Conservation (phyloP, 2,113 vertebrate genomes). For the Lutjanus erythropterus region DNA sequence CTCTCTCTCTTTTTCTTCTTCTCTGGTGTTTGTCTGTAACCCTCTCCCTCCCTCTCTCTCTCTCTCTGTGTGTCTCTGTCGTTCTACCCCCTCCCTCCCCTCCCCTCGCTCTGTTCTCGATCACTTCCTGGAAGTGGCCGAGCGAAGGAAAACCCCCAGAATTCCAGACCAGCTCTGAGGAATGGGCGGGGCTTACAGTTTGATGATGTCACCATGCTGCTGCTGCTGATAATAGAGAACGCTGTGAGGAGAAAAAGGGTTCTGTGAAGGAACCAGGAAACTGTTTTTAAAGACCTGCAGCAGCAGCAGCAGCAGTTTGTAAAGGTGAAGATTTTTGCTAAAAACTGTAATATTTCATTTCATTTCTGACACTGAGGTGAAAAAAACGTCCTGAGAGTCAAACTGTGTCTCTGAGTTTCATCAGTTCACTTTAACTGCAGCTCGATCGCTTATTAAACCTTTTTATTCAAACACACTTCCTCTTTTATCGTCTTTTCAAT, state of each 20-base stretch:
- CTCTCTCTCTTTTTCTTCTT: conserved; percentile 10
- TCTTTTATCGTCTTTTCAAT: too few species aligned
- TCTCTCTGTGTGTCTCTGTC: neutral
- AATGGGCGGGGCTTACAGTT: conserved; percentile 42
- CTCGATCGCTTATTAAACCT: too few species aligned
- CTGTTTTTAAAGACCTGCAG: neutral
- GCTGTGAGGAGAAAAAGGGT: neutral
- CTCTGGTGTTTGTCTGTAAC: neutral
- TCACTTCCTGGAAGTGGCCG: conserved; percentile 86
- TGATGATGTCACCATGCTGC: conserved; percentile 46
- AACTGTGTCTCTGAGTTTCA: too few species aligned
- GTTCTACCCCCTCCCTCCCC: conserved; percentile 15
- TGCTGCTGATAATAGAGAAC: neutral
- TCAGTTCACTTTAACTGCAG: too few species aligned
- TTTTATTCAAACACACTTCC: too few species aligned
- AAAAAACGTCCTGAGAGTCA: too few species aligned
- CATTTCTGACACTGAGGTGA: too few species aligned
- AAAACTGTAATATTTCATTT: too few species aligned
- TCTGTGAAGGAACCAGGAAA: neutral
- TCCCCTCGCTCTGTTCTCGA: conserved; percentile 39
- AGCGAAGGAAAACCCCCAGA: conserved; percentile 86
- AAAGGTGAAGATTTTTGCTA: too few species aligned
- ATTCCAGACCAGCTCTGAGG: conserved; percentile 73
- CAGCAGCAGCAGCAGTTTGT: too few species aligned
- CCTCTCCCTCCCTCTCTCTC: conserved; percentile 3